Base-by-base conservation (phyloP, 2,113 vertebrate species). In the Phylloscopus trochilus region DNA sequence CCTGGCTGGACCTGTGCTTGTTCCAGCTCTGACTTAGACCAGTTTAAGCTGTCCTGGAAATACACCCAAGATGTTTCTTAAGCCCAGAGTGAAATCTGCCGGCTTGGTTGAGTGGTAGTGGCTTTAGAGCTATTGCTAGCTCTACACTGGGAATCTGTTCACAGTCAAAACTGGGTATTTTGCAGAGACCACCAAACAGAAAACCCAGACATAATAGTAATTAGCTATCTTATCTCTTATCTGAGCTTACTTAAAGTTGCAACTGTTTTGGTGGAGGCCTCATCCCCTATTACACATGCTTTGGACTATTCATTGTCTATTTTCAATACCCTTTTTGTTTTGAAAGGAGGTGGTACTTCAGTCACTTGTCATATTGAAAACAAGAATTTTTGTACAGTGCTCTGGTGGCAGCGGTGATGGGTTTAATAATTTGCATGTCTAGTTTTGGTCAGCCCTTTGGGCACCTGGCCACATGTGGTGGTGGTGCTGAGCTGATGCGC, bases 401-500 rank as follows among this genome's bases (percentile, higher is more conserved):
- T 35, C 14, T 83, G 41, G 14, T 63, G 56, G 49, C 27, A 31
- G 56, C 1, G 0, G 35, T 27, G 35, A 12, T 68, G 47, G 55
- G 28, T 83, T 83, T 55, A 63, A 28, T 28, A 49, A 69, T 69
- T 90, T 90, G 87, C 63, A 49, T 49, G 49, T 69, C 72, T 77
- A 37, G 64, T 69, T 83, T 56, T 56, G 56, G 18, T 37, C 56
- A 63, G 63, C 31, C 33, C 22, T 83, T 49, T 35, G 15, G 22
- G 63, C 47, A 27, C 49, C 41, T 49, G 70, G 62, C 70, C 30
- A 9, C 2, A 2, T 20, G 41, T 18, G 51, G 55, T 62, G 30
- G 30, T 53, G 62, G 1, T 52, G 46, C 46, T 46, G 46, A 75
- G 46, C 8, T n/a, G 39, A 67, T 1, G 1, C 0, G 0, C 60